Percentiles rank a stretch among this genome's conserved stretches.
phyloP scores from a whole-genome alignment of 2,888 invertebrate genomes.

The Tiliacea citrago region DNA sequence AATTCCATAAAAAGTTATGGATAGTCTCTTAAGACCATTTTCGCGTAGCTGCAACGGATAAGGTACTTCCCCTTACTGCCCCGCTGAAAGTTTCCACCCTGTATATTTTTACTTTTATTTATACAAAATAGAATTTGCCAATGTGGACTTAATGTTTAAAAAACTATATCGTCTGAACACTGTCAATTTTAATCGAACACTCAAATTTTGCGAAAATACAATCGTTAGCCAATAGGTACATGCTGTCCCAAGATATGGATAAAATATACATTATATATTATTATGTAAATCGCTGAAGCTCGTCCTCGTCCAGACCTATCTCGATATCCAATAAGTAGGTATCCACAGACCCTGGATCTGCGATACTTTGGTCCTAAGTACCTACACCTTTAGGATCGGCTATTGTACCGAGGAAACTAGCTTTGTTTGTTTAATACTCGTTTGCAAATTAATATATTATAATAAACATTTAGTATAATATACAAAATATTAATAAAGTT shows the following conservation, averaged over 20 bases:
- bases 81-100: no score
- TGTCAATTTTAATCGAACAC: not conserved
- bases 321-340: conserved; percentile 32
- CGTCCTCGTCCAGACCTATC: conserved; percentile 12
- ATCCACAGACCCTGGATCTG: conserved; percentile 28
- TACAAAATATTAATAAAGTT: not conserved
- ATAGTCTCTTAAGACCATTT: no score
- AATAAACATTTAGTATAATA: not conserved
- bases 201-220: conserved; percentile 7
- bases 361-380: conserved; percentile 12
- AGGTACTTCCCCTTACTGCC: no score
- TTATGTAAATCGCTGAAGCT: conserved; percentile 43
- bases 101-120: not conserved
- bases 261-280: conserved; percentile 18
- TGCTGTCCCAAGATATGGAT: conserved; percentile 6
- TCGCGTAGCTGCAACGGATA: no score
- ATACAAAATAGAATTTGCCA: not conserved
- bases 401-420: conserved; percentile 12
- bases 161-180: not conserved
- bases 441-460: not conserved
- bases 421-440: not conserved
- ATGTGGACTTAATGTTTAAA: not conserved
- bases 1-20: no score
- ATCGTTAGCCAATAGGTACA: not conserved
- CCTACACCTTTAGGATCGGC: not conserved